Percentiles rank a stretch among this genome's conserved stretches.
phyloP scores from a whole-genome alignment of 2,797 vertebrate species.

The Rhincodon typus region DNA sequence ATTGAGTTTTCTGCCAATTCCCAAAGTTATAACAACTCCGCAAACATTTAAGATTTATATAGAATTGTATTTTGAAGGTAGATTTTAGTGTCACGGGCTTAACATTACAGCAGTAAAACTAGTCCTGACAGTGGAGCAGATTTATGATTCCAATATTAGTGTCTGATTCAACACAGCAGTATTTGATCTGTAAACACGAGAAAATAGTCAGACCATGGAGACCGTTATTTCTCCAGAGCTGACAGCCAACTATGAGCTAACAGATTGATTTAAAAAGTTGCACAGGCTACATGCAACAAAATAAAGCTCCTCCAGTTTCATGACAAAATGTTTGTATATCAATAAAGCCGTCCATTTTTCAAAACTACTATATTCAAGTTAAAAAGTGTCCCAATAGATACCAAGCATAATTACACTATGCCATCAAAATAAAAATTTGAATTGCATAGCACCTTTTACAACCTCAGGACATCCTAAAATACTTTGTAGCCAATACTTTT shows the following conservation, averaged over 20 bases:
- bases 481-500: too few relatives aligned
- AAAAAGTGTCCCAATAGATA: neutral
- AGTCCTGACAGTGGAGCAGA: neutral
- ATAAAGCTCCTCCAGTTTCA: neutral
- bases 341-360: neutral
- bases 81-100: neutral
- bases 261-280: neutral
- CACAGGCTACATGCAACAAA: neutral
- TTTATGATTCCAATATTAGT: conserved; percentile 15
- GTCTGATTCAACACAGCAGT: conserved; percentile 14
- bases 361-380: neutral
- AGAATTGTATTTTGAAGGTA: neutral
- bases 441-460: neutral
- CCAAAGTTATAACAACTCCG: neutral
- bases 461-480: neutral
- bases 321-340: neutral
- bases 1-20: neutral
- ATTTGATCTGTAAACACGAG: neutral
- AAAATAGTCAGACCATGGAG: conserved; percentile 10
- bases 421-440: neutral
- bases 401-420: neutral
- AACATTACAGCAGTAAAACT: neutral
- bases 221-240: neutral
- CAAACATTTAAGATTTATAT: neutral
- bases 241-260: neutral